Evolutionary conservation across 2,113 vertebrate species (phyloP), one percentile per base, ranked within the genome.

Genomic region (Anoplopoma fimbria): DNA sequence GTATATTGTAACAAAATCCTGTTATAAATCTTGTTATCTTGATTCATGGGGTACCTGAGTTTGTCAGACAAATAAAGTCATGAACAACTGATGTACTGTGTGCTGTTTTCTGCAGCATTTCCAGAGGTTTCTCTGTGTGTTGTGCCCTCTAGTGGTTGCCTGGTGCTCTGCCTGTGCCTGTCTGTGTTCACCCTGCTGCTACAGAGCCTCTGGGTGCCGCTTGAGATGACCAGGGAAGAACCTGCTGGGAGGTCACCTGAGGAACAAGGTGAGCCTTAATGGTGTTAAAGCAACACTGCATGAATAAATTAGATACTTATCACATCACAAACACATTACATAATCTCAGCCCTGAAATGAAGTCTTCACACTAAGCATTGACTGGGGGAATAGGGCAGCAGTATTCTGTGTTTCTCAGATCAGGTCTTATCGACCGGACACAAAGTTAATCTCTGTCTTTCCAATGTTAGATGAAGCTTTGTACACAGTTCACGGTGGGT

Each of bases 151-250:
- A 94, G 94, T 75, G 91, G 94, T 21, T 95, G 93, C 71, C 78
- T 95, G 83, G 68, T 93, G 86, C 77, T 94, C 42, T 94, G 93
- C 31, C 81, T 95, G 78, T 88, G 87, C 57, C 65, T 93, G 70
- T 94, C 92, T 27, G 67, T 87, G 64, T 29, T 91, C 67, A 92
- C 91, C 36, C 78, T 94, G 75, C 87, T 95, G 77, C 89, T 95
- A 1, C 93, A 94, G 89, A 91, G 84, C 73, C 85, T 94, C 51
- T 94, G 90, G 93, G 79, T 94, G 38, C 94, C 93, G 0, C 67
- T 70, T 5, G 91, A 93, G 76, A 77, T 77, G 23, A 68, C 83
- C 38, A 61, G 25, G 2, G 83, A 89, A 15, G 85, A 88, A 60
- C 70, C 82, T 61, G 79, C 81, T 17, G 90, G 91, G 38, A 91